Evolutionary conservation across 2,888 invertebrate genomes (phyloP).

Genomic region (Lutraria lutraria): DNA sequence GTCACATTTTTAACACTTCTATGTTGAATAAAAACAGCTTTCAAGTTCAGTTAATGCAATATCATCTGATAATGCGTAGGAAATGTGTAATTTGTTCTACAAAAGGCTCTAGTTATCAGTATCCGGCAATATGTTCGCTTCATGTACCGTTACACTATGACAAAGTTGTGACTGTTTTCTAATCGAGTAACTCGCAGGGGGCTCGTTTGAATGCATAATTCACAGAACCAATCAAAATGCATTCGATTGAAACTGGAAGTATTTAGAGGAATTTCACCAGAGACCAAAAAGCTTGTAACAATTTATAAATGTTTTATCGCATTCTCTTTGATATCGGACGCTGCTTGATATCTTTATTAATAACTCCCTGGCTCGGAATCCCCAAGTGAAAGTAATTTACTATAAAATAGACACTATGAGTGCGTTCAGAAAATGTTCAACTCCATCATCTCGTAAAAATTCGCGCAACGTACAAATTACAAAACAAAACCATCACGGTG

Average conservation of each 20-base stretch:
- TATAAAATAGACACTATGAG: constrained; percentile 44
- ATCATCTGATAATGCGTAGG: neutral
- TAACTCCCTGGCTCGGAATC: constrained; percentile 34
- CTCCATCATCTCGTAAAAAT: constrained; percentile 27
- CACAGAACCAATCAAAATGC: constrained; percentile 66
- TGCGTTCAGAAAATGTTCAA: constrained; percentile 1
- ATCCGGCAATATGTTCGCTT: constrained; percentile 31
- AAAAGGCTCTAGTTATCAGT: neutral
- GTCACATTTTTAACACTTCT: neutral
- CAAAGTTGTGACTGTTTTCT: constrained; percentile 42
- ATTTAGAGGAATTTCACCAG: constrained; percentile 60
- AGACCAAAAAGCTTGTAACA: constrained; percentile 61
- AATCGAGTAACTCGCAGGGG: constrained; percentile 48
- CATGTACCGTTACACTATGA: constrained; percentile 34
- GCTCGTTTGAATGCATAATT: constrained; percentile 65
- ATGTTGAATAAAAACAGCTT: neutral
- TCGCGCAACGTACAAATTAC: constrained; percentile 13
- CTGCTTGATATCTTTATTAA: constrained; percentile 64
- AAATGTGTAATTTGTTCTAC: constrained; percentile 14
- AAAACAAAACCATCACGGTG: neutral
- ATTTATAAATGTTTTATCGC: constrained; percentile 71
- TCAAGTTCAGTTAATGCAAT: constrained; percentile 17
- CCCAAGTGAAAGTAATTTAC: constrained; percentile 23
- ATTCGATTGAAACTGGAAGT: constrained; percentile 63
- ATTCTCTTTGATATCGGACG: constrained; percentile 65